phyloP scores from a whole-genome alignment of 2,888 invertebrate genomes.

The Chrysodeixis includens region DNA sequence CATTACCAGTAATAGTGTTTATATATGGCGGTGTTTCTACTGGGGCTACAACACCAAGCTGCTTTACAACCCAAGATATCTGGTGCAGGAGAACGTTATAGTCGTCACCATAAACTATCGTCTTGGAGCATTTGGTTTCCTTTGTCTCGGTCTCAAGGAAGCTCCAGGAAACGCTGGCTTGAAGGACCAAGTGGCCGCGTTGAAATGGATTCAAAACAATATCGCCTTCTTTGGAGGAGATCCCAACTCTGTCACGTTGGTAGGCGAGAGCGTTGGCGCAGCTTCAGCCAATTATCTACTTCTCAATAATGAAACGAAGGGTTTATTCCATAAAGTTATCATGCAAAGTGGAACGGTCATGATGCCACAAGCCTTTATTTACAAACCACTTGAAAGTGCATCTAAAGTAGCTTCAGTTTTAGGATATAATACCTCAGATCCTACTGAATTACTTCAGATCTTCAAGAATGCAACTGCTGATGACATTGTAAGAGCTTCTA shows the following conservation, averaged over 20 bases:
- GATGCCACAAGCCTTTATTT: constrained; percentile 57
- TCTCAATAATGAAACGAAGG: constrained; percentile 61
- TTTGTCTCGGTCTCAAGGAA: constrained; percentile 66
- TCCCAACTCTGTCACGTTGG: constrained; percentile 68
- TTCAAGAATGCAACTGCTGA: constrained; percentile 57
- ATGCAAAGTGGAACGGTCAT: constrained; percentile 66
- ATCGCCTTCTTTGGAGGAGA: constrained; percentile 72
- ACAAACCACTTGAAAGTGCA: constrained; percentile 57
- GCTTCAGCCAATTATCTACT: constrained; percentile 62
- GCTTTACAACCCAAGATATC: constrained; percentile 66
- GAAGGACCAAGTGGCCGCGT: constrained; percentile 73
- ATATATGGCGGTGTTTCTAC: constrained; percentile 69
- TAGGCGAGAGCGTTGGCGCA: constrained; percentile 72
- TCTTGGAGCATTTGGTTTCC: constrained; percentile 70
- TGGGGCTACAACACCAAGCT: constrained; percentile 64
- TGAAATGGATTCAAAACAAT: constrained; percentile 71
- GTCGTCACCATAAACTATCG: constrained; percentile 72
- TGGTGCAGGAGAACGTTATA: constrained; percentile 66
- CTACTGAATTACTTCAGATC: constrained; percentile 60
- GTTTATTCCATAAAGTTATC: constrained; percentile 69
- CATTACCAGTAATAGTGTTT: constrained; percentile 68
- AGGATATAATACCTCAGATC: constrained; percentile 59
- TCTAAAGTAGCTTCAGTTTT: constrained; percentile 54
- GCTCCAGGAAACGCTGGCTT: constrained; percentile 72
- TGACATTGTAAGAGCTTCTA: constrained; percentile 59